Conservation (phyloP, 2,797 vertebrate genomes). For the Oryzias dopingdopingensis region DNA sequence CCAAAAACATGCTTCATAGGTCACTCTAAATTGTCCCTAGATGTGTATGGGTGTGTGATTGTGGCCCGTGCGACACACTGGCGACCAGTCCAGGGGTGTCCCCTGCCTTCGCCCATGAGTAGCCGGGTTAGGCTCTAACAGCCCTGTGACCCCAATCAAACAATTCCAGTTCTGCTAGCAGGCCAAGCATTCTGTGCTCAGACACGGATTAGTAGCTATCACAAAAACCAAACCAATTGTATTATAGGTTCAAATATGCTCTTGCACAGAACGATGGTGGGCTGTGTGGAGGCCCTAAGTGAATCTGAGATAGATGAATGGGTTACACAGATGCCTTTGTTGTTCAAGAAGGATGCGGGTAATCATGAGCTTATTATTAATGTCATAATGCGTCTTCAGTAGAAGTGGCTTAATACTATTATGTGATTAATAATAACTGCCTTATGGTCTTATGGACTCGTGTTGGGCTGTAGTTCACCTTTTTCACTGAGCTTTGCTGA, state of each 20-base stretch:
- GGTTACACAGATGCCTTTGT: conserved; percentile 1
- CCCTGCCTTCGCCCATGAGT: too few species aligned
- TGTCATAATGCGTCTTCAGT: conserved; percentile 1
- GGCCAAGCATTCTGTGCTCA: too few species aligned
- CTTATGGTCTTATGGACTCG: conserved; percentile 8
- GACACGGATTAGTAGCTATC: too few species aligned
- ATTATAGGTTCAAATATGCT: neutral
- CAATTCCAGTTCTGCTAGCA: too few species aligned
- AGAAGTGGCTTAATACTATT: conserved; percentile 10
- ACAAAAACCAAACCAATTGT: neutral
- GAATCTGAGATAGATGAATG: neutral
- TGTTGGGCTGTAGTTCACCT: conserved; percentile 4
- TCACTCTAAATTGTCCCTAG: too few species aligned
- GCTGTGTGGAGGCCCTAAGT: neutral
- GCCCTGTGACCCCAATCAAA: too few species aligned
- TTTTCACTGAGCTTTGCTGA: neutral
- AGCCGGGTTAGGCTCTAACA: too few species aligned
- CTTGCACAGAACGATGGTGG: too few species aligned
- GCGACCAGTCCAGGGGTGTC: too few species aligned
- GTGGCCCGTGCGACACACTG: too few species aligned
- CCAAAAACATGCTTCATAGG: too few species aligned
- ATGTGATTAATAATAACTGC: neutral
- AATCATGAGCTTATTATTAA: conserved; percentile 20
- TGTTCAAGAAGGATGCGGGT: conserved; percentile 6
- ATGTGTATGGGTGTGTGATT: too few species aligned